Percentiles rank a stretch among this genome's conserved stretches.
Conservation (phyloP, 2,888 invertebrate species). For the Drosophila helvetica region DNA sequence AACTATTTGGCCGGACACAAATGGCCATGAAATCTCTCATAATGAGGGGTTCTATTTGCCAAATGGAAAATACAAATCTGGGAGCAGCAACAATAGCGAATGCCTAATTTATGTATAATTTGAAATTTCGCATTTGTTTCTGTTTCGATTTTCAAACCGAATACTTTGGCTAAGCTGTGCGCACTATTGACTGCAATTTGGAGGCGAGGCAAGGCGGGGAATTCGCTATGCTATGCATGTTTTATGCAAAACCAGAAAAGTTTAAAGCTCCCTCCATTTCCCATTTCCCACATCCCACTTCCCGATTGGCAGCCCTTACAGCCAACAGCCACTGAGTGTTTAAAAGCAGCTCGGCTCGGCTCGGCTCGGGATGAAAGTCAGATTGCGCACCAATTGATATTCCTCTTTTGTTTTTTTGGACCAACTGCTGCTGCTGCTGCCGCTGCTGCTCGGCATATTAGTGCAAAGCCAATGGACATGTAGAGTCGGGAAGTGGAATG, state of each 20-base stretch:
- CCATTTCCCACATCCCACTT: slow-evolving; percentile 14
- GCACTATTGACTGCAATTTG: slow-evolving; percentile 74
- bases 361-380: slow-evolving; percentile 22
- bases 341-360: slow-evolving; percentile 47
- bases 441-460: slow-evolving; percentile 50
- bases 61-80: slow-evolving; percentile 20
- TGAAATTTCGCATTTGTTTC: slow-evolving; percentile 43
- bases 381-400: slow-evolving; percentile 48
- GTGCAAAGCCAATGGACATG: slow-evolving; percentile 64
- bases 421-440: slow-evolving; percentile 24
- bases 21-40: background rate
- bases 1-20: background rate
- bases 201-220: slow-evolving; percentile 36
- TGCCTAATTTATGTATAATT: slow-evolving; percentile 72
- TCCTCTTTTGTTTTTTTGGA: slow-evolving; percentile 31
- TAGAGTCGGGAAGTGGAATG: slow-evolving; percentile 24
- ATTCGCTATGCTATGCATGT: slow-evolving; percentile 68
- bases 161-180: slow-evolving; percentile 66
- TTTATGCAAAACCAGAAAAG: slow-evolving; percentile 63
- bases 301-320: background rate
- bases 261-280: slow-evolving; percentile 44
- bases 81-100: slow-evolving; percentile 21
- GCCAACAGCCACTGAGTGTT: slow-evolving; percentile 35
- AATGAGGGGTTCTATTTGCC: slow-evolving; percentile 33
- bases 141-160: slow-evolving; percentile 67